phyloP scores from a whole-genome alignment of 1,140 invertebrate species.

The Drosophila asahinai region DNA sequence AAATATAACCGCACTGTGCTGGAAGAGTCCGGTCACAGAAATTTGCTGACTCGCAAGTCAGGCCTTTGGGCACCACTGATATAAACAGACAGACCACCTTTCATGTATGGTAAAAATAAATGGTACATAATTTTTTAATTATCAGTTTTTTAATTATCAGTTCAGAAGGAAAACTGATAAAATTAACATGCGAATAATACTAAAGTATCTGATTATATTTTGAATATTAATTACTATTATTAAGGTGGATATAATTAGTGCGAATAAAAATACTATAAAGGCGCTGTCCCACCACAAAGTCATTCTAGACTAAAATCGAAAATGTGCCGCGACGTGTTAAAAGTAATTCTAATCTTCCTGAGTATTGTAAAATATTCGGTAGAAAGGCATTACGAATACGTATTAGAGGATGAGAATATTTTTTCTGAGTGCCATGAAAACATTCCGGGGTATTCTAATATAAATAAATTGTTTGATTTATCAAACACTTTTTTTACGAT shows the following conservation, averaged over 20 bases:
- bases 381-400: not conserved
- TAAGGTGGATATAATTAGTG: too few relatives aligned
- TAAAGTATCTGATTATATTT: not conserved
- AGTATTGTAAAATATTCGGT: not conserved
- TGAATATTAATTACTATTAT: not conserved
- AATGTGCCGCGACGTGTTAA: not conserved
- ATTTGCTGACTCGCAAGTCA: too few relatives aligned
- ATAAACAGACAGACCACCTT: too few relatives aligned
- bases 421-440: not conserved
- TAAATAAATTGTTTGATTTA: not conserved
- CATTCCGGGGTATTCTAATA: not conserved
- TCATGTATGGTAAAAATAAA: too few relatives aligned
- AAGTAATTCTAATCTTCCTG: not conserved
- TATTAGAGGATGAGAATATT: not conserved
- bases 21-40: too few relatives aligned
- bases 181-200: not conserved
- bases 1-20: too few relatives aligned
- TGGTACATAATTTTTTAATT: too few relatives aligned
- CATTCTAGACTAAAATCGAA: not conserved
- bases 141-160: too few relatives aligned
- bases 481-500: not conserved
- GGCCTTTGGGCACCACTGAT: too few relatives aligned
- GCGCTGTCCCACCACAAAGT: not conserved
- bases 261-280: not conserved
- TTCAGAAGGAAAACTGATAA: too few relatives aligned